Evolutionary conservation across 2,888 invertebrate species (phyloP).

Genomic region (Schizaphis graminum): DNA sequence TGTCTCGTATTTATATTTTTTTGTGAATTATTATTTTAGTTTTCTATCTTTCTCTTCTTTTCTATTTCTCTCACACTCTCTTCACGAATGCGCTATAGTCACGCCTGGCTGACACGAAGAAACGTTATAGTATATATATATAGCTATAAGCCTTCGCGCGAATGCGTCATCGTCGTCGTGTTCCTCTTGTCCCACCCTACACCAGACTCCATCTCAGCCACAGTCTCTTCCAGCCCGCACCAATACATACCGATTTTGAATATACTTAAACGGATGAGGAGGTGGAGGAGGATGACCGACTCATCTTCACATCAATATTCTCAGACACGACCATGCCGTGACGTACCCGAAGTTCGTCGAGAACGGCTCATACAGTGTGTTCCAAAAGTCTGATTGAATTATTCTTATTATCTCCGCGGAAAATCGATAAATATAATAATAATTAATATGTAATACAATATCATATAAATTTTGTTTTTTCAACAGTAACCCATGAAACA

Average conservation of each 20-base stretch:
- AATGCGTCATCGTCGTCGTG: constrained; percentile 23
- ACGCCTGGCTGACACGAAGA: constrained; percentile 48
- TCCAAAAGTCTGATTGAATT: not conserved
- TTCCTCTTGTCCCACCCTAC: not conserved
- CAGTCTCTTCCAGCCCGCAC: not conserved
- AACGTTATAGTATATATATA: not conserved
- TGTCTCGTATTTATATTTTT: not conserved
- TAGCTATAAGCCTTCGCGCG: not conserved
- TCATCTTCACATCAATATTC: not conserved
- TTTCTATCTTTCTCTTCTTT: not conserved
- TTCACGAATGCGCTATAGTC: constrained; percentile 33
- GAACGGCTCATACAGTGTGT: not conserved
- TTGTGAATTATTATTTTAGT: constrained; percentile 40
- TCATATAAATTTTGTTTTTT: not conserved
- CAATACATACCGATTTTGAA: not conserved
- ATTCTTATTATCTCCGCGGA: not conserved
- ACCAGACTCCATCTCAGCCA: not conserved
- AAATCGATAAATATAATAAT: not conserved
- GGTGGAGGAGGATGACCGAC: not conserved
- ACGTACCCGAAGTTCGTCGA: not conserved
- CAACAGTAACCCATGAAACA: not conserved
- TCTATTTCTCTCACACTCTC: not conserved
- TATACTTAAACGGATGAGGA: not conserved
- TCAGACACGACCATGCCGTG: not conserved
- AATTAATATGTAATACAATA: not conserved